Conservation (phyloP, 2,797 vertebrate genomes). For the Argentina silus region DNA sequence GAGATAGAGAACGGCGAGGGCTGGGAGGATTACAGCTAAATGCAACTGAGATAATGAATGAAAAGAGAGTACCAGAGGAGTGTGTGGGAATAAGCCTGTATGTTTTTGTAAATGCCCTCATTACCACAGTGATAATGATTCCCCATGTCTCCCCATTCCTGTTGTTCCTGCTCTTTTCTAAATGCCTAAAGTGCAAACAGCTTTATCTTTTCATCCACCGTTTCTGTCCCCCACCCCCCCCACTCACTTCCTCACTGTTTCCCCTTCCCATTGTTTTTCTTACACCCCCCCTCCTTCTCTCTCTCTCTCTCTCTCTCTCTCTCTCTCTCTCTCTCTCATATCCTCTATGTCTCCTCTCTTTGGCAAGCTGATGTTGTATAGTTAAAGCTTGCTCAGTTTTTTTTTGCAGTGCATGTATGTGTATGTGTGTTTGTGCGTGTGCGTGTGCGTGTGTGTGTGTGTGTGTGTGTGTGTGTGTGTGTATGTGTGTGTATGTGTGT, state of each 20-base stretch:
- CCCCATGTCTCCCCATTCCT: not conserved
- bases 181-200: conserved; percentile 9
- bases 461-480: not conserved
- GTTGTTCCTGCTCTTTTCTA: conserved; percentile 7
- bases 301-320: not conserved
- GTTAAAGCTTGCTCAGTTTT: not conserved
- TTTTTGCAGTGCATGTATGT: not conserved
- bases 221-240: not conserved
- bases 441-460: not conserved
- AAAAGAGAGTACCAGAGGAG: conserved; percentile 8
- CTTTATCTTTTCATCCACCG: not conserved
- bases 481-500: not conserved
- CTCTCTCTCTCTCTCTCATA: not conserved
- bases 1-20: not conserved
- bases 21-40: conserved; percentile 1
- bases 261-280: not conserved
- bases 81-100: not conserved
- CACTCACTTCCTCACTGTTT: not conserved
- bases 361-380: not conserved
- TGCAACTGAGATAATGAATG: conserved; percentile 4
- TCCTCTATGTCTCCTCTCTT: not conserved
- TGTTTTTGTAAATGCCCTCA: not conserved
- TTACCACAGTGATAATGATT: not conserved
- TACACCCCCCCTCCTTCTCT: not conserved
- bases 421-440: conserved; percentile 5